Evolutionary conservation across 2,888 invertebrate species (phyloP).

Genomic region (Stenoptilia bipunctidactyla): DNA sequence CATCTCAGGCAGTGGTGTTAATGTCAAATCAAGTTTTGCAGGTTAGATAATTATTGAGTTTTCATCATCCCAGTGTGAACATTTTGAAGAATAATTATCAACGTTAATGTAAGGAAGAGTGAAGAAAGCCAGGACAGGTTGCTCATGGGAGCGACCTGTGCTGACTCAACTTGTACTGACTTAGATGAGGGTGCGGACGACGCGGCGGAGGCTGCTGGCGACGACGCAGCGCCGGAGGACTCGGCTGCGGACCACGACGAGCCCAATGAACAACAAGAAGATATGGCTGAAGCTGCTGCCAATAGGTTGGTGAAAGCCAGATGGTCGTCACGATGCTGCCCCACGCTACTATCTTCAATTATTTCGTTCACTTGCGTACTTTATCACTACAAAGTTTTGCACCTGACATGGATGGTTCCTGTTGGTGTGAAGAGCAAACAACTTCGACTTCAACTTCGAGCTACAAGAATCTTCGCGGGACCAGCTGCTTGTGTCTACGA

Average conservation of each 20-base stretch:
- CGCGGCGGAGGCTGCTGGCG: slow-evolving; percentile 32
- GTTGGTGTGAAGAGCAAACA: slow-evolving; percentile 9
- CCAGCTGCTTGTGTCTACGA: too few species aligned
- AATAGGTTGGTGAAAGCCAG: slow-evolving; percentile 67
- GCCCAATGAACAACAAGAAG: slow-evolving; percentile 43
- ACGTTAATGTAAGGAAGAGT: slow-evolving; percentile 14
- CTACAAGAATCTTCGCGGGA: too few species aligned
- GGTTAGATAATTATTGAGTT: slow-evolving; percentile 41
- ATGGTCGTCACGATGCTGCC: slow-evolving; percentile 50
- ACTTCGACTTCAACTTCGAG: too few species aligned
- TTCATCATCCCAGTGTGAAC: slow-evolving; percentile 32
- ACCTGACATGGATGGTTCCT: slow-evolving; percentile 25
- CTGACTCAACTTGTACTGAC: slow-evolving; percentile 51
- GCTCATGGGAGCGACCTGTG: slow-evolving; percentile 56
- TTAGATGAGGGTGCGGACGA: slow-evolving; percentile 58
- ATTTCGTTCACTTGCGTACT: slow-evolving; percentile 30
- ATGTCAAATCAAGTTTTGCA: slow-evolving; percentile 70
- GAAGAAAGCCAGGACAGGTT: slow-evolving; percentile 46
- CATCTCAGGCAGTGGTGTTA: slow-evolving; percentile 53
- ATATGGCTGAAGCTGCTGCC: slow-evolving; percentile 52
- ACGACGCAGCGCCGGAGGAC: slow-evolving; percentile 31
- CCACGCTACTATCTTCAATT: slow-evolving; percentile 49
- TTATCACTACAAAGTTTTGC: slow-evolving; percentile 70
- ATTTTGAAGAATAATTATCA: slow-evolving; percentile 11
- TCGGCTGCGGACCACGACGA: slow-evolving; percentile 16